Conservation (phyloP, 2,113 vertebrate species). For the Oncorhynchus gorbuscha region DNA sequence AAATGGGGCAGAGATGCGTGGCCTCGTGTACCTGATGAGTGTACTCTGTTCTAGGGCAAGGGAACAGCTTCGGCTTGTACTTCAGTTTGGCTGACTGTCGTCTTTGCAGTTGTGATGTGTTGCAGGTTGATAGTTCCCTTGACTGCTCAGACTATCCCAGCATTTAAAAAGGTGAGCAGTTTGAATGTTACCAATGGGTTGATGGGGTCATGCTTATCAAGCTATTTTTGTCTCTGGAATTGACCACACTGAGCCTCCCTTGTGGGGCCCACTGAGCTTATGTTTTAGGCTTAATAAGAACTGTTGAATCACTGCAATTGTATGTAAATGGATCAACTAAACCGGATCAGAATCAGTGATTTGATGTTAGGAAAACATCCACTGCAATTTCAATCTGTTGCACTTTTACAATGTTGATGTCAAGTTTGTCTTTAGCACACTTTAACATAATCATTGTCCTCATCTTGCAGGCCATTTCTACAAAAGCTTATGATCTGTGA, state of each 20-base stretch:
- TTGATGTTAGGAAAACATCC: not conserved
- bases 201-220: slow-evolving; percentile 19
- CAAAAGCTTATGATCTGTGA: slow-evolving; percentile 37
- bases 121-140: slow-evolving; percentile 13
- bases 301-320: slow-evolving; percentile 11
- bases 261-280: slow-evolving; percentile 5
- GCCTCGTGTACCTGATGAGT: too few relatives aligned
- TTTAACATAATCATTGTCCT: slow-evolving; percentile 36
- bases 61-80: not conserved
- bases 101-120: slow-evolving; percentile 28
- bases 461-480: slow-evolving; percentile 16
- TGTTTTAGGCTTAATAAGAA: slow-evolving; percentile 10
- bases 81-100: too few relatives aligned
- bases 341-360: slow-evolving; percentile 22
- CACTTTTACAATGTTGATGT: slow-evolving; percentile 38
- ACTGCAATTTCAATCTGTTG: slow-evolving; percentile 8
- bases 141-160: slow-evolving; percentile 47
- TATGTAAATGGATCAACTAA: not conserved
- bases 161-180: slow-evolving; percentile 47
- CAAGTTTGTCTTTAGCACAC: slow-evolving; percentile 41
- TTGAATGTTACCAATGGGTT: slow-evolving; percentile 64
- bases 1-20: too few relatives aligned
- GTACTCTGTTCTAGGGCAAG: not conserved
- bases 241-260: slow-evolving; percentile 10
- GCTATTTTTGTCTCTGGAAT: slow-evolving; percentile 19